A percentile compares a stretch with the other conserved stretches of the same genome.
Evolutionary conservation across 2,797 vertebrate genomes (phyloP).

Genomic region (Rhynchonycteris naso): DNA sequence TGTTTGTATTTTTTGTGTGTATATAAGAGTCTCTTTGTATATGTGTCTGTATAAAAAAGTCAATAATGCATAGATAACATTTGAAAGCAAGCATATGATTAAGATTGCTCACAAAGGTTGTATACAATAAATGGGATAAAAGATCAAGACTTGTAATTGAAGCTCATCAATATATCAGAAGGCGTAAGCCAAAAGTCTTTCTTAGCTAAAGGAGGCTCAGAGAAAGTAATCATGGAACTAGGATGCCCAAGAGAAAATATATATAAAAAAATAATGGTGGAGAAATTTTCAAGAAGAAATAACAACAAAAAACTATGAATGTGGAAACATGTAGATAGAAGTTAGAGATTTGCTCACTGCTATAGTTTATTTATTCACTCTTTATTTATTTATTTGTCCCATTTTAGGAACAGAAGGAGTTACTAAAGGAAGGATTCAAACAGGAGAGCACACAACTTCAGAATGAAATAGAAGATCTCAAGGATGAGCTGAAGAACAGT

Average conservation of each 20-base stretch:
- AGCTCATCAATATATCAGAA: neutral
- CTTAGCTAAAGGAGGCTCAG: neutral
- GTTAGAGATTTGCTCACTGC: neutral
- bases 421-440: conserved; percentile 32
- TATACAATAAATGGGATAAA: neutral
- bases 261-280: neutral
- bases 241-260: neutral
- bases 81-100: neutral
- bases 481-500: rapidly evolving
- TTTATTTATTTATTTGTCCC: conserved; percentile 22
- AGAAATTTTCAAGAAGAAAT: conserved; percentile 38
- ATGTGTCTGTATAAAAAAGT: neutral
- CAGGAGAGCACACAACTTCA: neutral
- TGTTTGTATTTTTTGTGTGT: neutral
- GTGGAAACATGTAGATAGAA: neutral
- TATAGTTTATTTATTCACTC: neutral
- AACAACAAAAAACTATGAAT: neutral
- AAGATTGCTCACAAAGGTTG: neutral
- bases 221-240: neutral
- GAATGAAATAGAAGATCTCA: neutral
- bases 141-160: neutral
- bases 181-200: neutral
- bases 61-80: neutral
- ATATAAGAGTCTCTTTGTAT: neutral
- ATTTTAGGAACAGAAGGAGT: conserved; percentile 18